phyloP scores from a whole-genome alignment of 2,797 vertebrate genomes.

The Columba guinea region DNA sequence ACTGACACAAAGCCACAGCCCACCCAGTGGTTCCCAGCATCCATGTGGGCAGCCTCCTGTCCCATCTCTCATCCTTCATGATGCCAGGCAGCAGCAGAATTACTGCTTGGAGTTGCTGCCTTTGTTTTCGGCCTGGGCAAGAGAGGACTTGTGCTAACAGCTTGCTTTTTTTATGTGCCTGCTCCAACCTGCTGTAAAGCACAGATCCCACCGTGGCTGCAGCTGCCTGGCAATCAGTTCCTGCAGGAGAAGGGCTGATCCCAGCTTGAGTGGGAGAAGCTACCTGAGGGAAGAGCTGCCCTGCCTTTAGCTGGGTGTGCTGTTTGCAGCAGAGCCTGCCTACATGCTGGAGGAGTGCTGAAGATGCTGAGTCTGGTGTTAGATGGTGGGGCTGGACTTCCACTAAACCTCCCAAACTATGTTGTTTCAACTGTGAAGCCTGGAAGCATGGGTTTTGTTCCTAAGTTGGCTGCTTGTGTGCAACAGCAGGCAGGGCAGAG shows the following conservation, averaged over 20 bases:
- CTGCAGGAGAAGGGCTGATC: not conserved
- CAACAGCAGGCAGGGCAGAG: not conserved
- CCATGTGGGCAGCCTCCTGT: fast-evolving
- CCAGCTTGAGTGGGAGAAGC: not conserved
- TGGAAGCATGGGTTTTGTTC: not conserved
- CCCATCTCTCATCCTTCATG: fast-evolving
- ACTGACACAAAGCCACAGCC: not conserved
- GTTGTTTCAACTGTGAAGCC: not conserved
- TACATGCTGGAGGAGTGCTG: not conserved
- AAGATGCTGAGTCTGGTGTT: not conserved
- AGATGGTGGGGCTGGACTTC: not conserved
- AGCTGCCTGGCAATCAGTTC: not conserved
- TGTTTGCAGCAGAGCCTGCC: not conserved
- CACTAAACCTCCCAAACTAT: not conserved
- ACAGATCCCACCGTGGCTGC: not conserved
- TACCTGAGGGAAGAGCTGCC: not conserved
- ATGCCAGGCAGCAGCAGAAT: not conserved
- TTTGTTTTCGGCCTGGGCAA: not conserved
- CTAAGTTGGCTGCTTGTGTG: not conserved
- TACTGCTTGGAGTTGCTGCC: not conserved
- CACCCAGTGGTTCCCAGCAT: not conserved
- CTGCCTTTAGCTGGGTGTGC: not conserved
- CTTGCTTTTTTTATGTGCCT: not conserved
- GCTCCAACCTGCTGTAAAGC: not conserved
- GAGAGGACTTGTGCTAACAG: not conserved